Conservation (phyloP, 53 echinoderm and acorn worm genomes). For the Actinopyga echinites region DNA sequence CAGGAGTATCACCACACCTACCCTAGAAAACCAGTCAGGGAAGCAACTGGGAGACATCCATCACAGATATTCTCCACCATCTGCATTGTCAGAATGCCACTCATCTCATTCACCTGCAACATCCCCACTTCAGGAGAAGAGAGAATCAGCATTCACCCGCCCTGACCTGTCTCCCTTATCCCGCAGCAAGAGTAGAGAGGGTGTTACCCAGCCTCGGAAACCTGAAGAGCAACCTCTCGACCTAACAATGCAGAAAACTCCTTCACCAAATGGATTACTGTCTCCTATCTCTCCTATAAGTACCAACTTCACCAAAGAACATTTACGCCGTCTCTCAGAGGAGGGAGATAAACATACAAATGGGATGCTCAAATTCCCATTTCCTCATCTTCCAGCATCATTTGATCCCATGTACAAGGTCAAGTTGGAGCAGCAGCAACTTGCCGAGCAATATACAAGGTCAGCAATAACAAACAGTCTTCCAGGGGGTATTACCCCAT, state of each 20-base stretch:
- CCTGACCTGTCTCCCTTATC: constrained; percentile 6
- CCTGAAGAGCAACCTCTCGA: constrained; percentile 85
- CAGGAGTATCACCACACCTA: neutral
- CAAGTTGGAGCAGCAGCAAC: constrained; percentile 18
- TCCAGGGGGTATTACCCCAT: constrained; percentile 8
- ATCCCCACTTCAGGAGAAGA: neutral
- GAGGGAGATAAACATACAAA: constrained; percentile 8
- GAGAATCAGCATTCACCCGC: constrained; percentile 13
- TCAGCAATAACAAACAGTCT: constrained; percentile 30
- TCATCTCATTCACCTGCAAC: constrained; percentile 1
- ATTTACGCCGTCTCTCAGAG: constrained; percentile 48
- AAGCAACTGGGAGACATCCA: too few relatives aligned
- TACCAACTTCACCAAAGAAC: constrained; percentile 31
- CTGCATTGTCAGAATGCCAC: neutral
- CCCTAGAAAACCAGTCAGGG: too few relatives aligned
- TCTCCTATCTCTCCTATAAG: constrained; percentile 29
- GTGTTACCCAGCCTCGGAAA: constrained; percentile 46
- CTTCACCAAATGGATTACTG: constrained; percentile 2
- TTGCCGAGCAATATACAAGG: constrained; percentile 12
- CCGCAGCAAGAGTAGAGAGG: constrained; percentile 51
- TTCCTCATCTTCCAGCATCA: constrained; percentile 61
- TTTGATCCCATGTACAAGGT: constrained; percentile 99
- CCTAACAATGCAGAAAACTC: constrained; percentile 63
- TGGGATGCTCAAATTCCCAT: constrained; percentile 38
- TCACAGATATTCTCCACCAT: neutral